phyloP scores from a whole-genome alignment of 1,140 invertebrate species.

The Trichonephila clavata region DNA sequence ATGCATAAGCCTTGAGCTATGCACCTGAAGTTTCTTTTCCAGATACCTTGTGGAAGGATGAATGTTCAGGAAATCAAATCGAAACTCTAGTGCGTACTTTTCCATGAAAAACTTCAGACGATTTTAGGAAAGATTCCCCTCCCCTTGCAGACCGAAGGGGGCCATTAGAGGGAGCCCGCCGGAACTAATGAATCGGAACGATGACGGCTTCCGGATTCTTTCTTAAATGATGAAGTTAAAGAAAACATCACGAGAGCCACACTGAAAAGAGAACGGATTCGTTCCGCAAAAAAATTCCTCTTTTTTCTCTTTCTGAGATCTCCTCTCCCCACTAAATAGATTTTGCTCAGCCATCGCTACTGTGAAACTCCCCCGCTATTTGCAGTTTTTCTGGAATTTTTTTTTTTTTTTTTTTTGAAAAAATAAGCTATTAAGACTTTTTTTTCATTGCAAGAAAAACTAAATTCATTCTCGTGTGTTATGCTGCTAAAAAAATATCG shows the following conservation, averaged over 20 bases:
- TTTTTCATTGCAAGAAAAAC: no score
- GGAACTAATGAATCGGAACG: constrained; percentile 33
- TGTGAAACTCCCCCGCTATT: no score
- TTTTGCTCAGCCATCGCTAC: background rate
- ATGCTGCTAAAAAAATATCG: no score
- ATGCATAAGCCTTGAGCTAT: no score
- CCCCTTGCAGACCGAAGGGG: background rate
- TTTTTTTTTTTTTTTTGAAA: no score
- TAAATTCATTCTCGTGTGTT: no score
- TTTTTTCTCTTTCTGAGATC: no score
- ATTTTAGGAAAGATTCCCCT: background rate
- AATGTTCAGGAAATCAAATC: no score
- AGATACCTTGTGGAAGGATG: no score
- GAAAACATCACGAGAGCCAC: background rate
- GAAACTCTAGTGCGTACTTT: background rate
- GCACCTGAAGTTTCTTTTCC: no score
- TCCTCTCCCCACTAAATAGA: background rate
- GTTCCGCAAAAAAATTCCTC: background rate
- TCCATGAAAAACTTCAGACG: background rate
- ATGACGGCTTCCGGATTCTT: background rate
- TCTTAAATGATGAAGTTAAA: constrained; percentile 32
- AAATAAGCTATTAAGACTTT: no score
- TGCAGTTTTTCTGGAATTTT: no score
- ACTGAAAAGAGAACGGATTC: background rate
- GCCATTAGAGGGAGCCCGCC: constrained; percentile 26